Percentiles rank a stretch among this genome's conserved stretches.
Conservation (phyloP, 2,888 invertebrate species). For the Synergus gifuensis region DNA sequence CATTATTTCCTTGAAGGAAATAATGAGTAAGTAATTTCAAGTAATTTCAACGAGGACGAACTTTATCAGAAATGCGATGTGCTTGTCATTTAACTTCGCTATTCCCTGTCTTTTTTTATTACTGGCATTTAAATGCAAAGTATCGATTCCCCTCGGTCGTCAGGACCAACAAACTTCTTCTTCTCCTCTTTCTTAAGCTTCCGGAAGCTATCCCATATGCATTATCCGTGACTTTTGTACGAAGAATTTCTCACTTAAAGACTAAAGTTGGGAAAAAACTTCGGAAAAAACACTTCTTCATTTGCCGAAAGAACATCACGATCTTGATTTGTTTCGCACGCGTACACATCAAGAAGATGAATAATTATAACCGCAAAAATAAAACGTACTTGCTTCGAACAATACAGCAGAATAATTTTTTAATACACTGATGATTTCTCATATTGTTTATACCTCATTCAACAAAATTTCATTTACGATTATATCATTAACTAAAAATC, state of each 20-base stretch:
- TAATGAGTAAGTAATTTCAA: too few species aligned
- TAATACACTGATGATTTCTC: too few species aligned
- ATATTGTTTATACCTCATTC: too few species aligned
- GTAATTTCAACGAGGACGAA: too few species aligned
- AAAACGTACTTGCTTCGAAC: background rate
- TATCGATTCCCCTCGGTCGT: slow-evolving; percentile 58
- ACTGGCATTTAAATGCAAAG: slow-evolving; percentile 61
- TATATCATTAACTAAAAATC: too few species aligned
- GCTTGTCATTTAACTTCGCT: background rate
- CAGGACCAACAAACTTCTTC: slow-evolving; percentile 48
- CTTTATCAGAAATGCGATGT: too few species aligned
- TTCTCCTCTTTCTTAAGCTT: slow-evolving; percentile 51
- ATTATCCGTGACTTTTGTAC: slow-evolving; percentile 27
- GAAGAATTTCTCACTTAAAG: slow-evolving; percentile 20
- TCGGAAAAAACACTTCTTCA: background rate
- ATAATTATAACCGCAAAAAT: slow-evolving; percentile 19
- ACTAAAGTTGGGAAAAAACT: slow-evolving; percentile 15
- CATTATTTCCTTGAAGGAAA: too few species aligned
- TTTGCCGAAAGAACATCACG: slow-evolving; percentile 18
- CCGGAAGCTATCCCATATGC: slow-evolving; percentile 50
- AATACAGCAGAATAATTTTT: too few species aligned
- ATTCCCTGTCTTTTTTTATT: slow-evolving; percentile 34
- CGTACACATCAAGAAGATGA: background rate
- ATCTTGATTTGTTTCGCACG: background rate
- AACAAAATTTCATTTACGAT: too few species aligned